These are phyloP conservation scores for Lonchura striata DNA, from an alignment of 2,113 vertebrate genomes.

Conservation along the genomic window DNA sequence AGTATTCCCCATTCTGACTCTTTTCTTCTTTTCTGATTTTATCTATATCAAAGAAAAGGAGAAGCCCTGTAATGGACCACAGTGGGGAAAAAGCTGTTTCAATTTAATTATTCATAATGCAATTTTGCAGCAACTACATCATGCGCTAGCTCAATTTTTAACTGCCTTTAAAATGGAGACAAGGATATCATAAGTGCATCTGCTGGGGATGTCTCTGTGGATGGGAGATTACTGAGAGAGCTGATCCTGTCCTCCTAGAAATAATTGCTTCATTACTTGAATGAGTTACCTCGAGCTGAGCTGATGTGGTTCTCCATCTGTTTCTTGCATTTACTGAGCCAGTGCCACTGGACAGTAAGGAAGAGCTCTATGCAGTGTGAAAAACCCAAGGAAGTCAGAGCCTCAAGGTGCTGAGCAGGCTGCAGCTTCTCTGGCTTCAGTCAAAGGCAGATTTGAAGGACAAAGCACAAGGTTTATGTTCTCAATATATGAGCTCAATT, in stretches of 20 bases:
- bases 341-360: constrained; percentile 21
- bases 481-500: background rate
- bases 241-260: constrained; percentile 37
- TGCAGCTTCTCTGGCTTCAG: background rate
- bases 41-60: constrained; percentile 13
- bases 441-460: background rate
- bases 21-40: background rate
- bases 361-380: background rate
- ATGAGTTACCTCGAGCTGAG: constrained; percentile 29
- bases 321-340: constrained; percentile 60
- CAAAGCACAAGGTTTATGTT: background rate
- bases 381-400: background rate
- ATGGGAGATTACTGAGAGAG: background rate
- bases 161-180: constrained; percentile 48
- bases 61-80: background rate
- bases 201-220: background rate
- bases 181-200: background rate
- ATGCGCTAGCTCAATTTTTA: constrained; percentile 44
- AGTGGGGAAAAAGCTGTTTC: background rate
- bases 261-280: constrained; percentile 70
- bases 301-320: constrained; percentile 52
- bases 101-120: constrained; percentile 57
- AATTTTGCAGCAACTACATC: constrained; percentile 49
- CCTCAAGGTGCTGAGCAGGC: background rate
- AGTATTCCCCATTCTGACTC: background rate